These are phyloP conservation scores for Gallinago undulata DNA, from an alignment of 2,113 vertebrate genomes.

Conservation along the genomic window DNA sequence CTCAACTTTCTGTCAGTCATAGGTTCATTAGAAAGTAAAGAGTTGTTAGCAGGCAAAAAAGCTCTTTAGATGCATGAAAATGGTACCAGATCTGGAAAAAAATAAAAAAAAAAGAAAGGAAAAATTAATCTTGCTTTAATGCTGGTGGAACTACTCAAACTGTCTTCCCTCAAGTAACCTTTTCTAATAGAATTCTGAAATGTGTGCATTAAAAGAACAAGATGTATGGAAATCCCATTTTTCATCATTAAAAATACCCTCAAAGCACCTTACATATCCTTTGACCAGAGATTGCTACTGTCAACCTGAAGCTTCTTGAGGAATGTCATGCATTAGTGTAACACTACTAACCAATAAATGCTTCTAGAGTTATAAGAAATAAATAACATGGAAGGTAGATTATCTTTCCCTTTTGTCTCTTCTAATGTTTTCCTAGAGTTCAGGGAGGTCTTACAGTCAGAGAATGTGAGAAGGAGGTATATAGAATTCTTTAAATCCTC, in stretches of 20 bases:
- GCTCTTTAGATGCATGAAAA: conserved; percentile 18
- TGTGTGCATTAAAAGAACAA: not conserved
- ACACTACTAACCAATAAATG: not conserved
- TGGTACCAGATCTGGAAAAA: not conserved
- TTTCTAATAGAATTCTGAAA: not conserved
- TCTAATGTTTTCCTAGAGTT: not conserved
- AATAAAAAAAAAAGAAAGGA: not conserved
- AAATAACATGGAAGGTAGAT: not conserved
- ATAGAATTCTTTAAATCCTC: not conserved
- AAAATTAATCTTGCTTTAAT: conserved; percentile 17
- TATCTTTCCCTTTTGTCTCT: not conserved
- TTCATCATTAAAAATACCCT: not conserved
- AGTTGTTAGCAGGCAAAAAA: conserved; percentile 35
- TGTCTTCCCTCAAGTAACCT: not conserved
- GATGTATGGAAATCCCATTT: not conserved
- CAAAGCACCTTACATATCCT: not conserved
- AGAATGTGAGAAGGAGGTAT: not conserved
- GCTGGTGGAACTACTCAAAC: not conserved
- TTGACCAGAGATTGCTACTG: not conserved
- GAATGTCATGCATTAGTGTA: not conserved
- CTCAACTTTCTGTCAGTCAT: conserved; percentile 56
- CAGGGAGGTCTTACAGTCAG: not conserved
- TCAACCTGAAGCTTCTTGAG: not conserved
- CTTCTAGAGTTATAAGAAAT: not conserved
- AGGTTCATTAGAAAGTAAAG: conserved; percentile 58